phyloP scores from a whole-genome alignment of 2,797 vertebrate species.

The Crenuchus spilurus region DNA sequence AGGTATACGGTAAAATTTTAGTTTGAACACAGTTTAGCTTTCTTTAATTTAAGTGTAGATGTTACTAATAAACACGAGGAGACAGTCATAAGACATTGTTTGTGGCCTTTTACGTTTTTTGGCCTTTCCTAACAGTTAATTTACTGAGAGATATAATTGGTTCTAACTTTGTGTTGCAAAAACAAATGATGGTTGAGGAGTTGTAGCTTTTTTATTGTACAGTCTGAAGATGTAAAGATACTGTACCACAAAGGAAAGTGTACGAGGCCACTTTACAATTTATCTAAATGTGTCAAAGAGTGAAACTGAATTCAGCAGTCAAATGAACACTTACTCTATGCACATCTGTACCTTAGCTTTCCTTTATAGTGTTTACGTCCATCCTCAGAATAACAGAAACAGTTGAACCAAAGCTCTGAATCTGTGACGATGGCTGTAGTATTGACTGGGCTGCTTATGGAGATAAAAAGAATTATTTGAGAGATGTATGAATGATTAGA shows the following conservation, averaged over 20 bases:
- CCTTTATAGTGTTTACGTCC: constrained; percentile 16
- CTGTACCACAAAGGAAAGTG: background rate
- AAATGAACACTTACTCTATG: background rate
- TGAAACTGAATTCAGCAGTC: background rate
- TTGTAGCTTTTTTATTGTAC: constrained; percentile 3
- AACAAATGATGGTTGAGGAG: background rate
- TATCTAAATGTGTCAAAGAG: background rate
- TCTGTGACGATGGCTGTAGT: background rate
- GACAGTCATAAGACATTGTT: constrained; percentile 45
- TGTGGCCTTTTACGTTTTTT: constrained; percentile 46
- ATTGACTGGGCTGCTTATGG: background rate
- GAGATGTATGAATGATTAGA: background rate
- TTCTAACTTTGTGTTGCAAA: background rate
- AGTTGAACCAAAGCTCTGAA: constrained; percentile 41
- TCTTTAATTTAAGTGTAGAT: constrained; percentile 45
- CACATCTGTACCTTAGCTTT: constrained; percentile 16
- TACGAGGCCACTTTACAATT: background rate
- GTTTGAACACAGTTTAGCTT: constrained; percentile 45
- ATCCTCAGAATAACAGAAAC: background rate
- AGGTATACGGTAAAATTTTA: constrained; percentile 40
- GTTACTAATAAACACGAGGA: constrained; percentile 45
- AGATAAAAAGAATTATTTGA: too few relatives aligned
- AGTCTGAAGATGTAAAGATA: background rate
- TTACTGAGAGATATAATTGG: background rate
- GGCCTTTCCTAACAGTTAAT: background rate